These are phyloP conservation scores for Acromyrmex charruanus DNA, from an alignment of 1,140 invertebrate species.

Conservation along the genomic window DNA sequence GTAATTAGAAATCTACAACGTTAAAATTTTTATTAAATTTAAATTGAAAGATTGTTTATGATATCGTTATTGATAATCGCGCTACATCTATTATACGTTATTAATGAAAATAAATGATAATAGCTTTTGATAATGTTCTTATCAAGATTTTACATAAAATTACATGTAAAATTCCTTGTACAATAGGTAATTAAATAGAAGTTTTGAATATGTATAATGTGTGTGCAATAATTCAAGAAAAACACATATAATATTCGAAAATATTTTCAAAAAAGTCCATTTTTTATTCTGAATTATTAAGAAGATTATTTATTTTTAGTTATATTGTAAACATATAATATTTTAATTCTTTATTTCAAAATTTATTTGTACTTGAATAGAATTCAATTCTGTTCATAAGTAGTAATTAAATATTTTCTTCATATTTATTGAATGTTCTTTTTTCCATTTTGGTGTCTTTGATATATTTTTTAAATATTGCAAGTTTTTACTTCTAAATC, in stretches of 20 bases:
- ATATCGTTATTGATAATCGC: no score
- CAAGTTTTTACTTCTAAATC: not conserved
- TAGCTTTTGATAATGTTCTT: not conserved
- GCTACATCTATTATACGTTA: not conserved
- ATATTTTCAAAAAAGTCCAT: not conserved
- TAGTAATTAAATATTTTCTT: not conserved
- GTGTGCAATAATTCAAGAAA: not conserved
- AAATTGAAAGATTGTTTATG: not conserved
- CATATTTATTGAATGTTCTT: not conserved
- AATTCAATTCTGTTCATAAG: not conserved
- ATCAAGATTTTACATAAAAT: not conserved
- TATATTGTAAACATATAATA: not conserved
- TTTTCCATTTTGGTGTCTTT: not conserved
- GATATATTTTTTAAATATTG: not conserved
- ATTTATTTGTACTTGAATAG: slow-evolving; percentile 6
- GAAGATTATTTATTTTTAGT: not conserved
- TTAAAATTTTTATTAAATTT: slow-evolving; percentile 35
- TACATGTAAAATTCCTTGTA: not conserved
- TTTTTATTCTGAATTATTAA: not conserved
- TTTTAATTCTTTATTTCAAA: not conserved
- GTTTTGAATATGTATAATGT: not conserved
- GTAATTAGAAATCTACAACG: not conserved
- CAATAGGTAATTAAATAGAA: not conserved
- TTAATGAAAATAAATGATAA: not conserved
- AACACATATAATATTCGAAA: not conserved